phyloP scores from a whole-genome alignment of 2,888 invertebrate genomes.

The Chymomyza fuscimana region DNA sequence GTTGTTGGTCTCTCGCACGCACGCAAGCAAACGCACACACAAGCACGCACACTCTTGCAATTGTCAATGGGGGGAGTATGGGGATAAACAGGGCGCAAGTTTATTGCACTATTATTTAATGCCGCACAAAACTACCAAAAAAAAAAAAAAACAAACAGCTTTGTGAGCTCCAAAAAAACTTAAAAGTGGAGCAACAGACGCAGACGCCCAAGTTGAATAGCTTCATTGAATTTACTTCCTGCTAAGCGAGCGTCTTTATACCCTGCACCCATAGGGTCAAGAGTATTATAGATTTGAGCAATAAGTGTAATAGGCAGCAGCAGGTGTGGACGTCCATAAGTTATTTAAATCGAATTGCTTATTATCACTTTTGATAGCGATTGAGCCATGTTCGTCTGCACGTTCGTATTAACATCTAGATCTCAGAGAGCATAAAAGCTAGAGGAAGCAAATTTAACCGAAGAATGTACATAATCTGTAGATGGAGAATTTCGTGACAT shows the following conservation, averaged over 20 bases:
- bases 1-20: slow-evolving; percentile 21
- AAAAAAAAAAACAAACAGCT: slow-evolving; percentile 29
- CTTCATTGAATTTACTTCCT: slow-evolving; percentile 1
- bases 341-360: no score
- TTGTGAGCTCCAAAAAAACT: slow-evolving; percentile 27
- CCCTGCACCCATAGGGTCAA: neutral
- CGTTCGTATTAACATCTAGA: no score
- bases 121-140: slow-evolving; percentile 17
- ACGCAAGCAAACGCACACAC: slow-evolving; percentile 22
- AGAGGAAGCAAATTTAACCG: no score
- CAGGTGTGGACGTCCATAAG: no score
- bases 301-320: no score
- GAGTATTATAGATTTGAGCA: no score
- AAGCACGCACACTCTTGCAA: neutral
- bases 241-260: neutral
- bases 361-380: no score
- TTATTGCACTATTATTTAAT: slow-evolving; percentile 46
- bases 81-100: neutral
- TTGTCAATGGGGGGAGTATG: neutral
- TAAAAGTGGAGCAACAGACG: slow-evolving; percentile 20
- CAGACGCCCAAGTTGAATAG: neutral
- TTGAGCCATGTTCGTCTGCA: no score
- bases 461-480: no score
- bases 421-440: no score
- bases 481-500: no score